Base-by-base conservation (phyloP, 64 coral and sea anemone species). In the Montipora foliosa region DNA sequence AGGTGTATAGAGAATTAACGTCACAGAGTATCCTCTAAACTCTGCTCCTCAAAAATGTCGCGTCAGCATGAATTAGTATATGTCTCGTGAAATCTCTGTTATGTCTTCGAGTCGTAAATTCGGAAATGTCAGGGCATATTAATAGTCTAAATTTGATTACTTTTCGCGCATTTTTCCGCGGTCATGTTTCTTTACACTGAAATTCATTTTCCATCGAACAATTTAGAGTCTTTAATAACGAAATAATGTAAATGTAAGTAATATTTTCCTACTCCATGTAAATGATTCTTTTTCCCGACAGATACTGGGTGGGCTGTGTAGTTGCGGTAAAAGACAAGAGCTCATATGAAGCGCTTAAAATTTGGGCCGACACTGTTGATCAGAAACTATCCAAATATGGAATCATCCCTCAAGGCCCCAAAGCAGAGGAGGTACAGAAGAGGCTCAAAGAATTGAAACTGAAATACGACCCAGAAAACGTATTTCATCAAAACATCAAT, bases 401-500 rank as follows among this genome's bases (percentile, higher is more conserved):
- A 37, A 67, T 93, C 25, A 22, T 78, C 66, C 92, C 92, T 14
- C 16, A 64, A 74, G 92, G 84, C 21, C 57, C 49, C 0, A 60
- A 93, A 37, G 92, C 74, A 8, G 92, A 93, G 44, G 10, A 93
- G 80, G 84, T 70, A 9, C 9, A 55, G 3, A 13, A 80, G 1
- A 93, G 81, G 79, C 21, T 93, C 5, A 93, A 80, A 64, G 21
- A 45, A 52, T 67, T 93, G 51, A 93, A 93, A 81, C 46, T 79
- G 4, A 57, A 88, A 37, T 88, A 93, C 73, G 84, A 93, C 50
- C 92, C 92, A 8, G 25, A 93, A 69, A 93, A 93, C 59, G 13
- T 93, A 6, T 93, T 93, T n/a, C 85, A 88, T 74, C 79, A 84
- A 3, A 93, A 93, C 62, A 5, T 90, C 5, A 86, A 86, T 72